Percentiles rank a stretch among this genome's conserved stretches.
Conservation (phyloP, 2,797 vertebrate genomes). For the Poeciliopsis presidionis region DNA sequence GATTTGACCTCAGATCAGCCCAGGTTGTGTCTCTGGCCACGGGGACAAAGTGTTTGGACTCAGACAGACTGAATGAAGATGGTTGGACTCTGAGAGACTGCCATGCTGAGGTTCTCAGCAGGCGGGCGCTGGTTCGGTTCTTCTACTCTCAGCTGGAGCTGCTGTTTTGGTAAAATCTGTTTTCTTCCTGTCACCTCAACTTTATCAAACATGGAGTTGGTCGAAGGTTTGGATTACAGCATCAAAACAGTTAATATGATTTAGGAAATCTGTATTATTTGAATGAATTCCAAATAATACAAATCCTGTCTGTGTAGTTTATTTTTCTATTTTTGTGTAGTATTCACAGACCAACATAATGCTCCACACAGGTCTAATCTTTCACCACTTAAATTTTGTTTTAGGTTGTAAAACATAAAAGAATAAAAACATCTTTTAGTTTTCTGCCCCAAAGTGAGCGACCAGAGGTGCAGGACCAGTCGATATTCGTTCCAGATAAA, state of each 20-base stretch:
- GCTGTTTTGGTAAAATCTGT: slow-evolving; percentile 82
- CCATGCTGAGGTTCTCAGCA: slow-evolving; percentile 87
- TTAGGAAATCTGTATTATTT: not conserved
- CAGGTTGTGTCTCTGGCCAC: slow-evolving; percentile 89
- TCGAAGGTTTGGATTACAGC: not conserved
- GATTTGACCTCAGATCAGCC: slow-evolving; percentile 85
- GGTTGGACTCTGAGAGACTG: slow-evolving; percentile 84
- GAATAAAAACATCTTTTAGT: not conserved
- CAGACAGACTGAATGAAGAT: slow-evolving; percentile 77
- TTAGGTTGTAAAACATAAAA: not conserved
- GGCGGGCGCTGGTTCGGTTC: slow-evolving; percentile 88
- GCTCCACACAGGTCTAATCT: not conserved
- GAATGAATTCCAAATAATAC: too few species aligned
- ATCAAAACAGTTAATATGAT: not conserved
- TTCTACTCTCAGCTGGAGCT: slow-evolving; percentile 90
- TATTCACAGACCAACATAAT: too few species aligned
- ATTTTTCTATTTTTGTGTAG: too few species aligned
- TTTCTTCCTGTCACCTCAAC: not conserved
- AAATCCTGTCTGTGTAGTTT: not conserved
- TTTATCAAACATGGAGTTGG: not conserved
- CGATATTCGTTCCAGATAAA: slow-evolving; percentile 84
- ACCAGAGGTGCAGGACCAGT: slow-evolving; percentile 77
- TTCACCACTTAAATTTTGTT: not conserved
- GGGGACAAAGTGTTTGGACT: slow-evolving; percentile 88
- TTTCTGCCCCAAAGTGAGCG: slow-evolving; percentile 76